Evolutionary conservation across 2,888 invertebrate genomes (phyloP).

Genomic region (Amiota mariae): DNA sequence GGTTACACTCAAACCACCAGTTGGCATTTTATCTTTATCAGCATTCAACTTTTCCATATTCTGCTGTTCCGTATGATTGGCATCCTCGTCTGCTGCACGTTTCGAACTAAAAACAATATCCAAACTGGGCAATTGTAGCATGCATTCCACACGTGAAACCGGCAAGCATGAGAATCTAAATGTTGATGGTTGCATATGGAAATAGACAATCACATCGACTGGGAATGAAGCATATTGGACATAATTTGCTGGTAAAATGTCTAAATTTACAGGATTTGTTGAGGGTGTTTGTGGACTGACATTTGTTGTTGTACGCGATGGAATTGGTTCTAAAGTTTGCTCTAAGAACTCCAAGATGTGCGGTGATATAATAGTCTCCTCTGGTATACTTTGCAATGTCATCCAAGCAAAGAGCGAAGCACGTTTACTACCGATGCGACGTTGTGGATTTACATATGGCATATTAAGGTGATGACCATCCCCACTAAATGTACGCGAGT

Average conservation of each 20-base stretch:
- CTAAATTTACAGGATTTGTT: conserved; percentile 74
- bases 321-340: conserved; percentile 96
- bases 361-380: conserved; percentile 97
- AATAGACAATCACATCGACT: conserved; percentile 98
- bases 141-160: conserved; percentile 95
- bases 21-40: conserved; percentile 68
- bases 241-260: conserved; percentile 80
- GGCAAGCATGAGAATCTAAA: conserved; percentile 97
- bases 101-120: conserved; percentile 98
- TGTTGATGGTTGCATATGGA: conserved; percentile 97
- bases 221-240: conserved; percentile 96
- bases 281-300: conserved; percentile 67
- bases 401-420: conserved; percentile 95
- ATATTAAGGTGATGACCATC: conserved; percentile 55
- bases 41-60: conserved; percentile 45
- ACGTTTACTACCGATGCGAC: conserved; percentile 84
- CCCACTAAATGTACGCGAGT: conserved; percentile 61
- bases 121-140: conserved; percentile 95
- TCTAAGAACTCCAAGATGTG: conserved; percentile 97
- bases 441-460: conserved; percentile 50
- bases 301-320: conserved; percentile 76
- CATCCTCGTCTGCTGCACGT: conserved; percentile 82
- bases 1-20: conserved; percentile 82
- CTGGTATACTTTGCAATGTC: conserved; percentile 96
- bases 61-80: conserved; percentile 46